Base-by-base conservation (phyloP, 1,140 invertebrate genomes). In the Anastatus disparis region DNA sequence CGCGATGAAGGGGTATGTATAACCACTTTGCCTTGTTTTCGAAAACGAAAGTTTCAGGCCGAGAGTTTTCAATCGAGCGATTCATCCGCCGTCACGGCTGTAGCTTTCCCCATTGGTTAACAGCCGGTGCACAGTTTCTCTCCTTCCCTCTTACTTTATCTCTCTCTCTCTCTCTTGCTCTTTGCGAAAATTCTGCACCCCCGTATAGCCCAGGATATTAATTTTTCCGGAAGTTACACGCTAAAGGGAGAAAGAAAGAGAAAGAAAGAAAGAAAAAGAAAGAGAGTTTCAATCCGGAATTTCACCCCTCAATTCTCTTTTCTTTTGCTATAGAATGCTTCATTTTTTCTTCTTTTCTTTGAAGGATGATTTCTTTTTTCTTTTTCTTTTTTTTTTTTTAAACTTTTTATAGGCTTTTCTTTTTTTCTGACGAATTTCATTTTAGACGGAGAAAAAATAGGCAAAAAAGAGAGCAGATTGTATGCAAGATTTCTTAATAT, bases 151-250 rank as follows among this genome's bases (percentile, higher is more conserved):
- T 35, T 10, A 6, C 31, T 35, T 10, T 35, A 4, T 35, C 10
- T 35, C 38, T 10, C 46, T 48, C 53, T 20, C 27, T 35, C 53
- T 27, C 52, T n/a, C 27, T 31, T 17, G 3, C 55, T 29, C 27
- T 46, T 46, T 29, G 42, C 42, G 15, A 61, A 46, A 61, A 61
- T 38, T 20, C 22, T 15, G 29, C 6, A 6, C 17, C 17, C 17
- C 38, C 24, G 29, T 3, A 44, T 24, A 46, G 13, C 12, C 26
- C 68, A 53, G 52, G 61, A 71, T 71, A 71, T 71, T 71, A 71
- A 71, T 71, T 71, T 71, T 71, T 71, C 69, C 61, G 69, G 69
- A 71, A 71, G 61, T 71, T 55, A 31, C 40, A 1, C 44, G 17
- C 58, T 20, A 15, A 2, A 9, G 13, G n/a, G n/a, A n/a, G n/a